phyloP scores from a whole-genome alignment of 2,888 invertebrate species.

The Dryobotodes eremita region DNA sequence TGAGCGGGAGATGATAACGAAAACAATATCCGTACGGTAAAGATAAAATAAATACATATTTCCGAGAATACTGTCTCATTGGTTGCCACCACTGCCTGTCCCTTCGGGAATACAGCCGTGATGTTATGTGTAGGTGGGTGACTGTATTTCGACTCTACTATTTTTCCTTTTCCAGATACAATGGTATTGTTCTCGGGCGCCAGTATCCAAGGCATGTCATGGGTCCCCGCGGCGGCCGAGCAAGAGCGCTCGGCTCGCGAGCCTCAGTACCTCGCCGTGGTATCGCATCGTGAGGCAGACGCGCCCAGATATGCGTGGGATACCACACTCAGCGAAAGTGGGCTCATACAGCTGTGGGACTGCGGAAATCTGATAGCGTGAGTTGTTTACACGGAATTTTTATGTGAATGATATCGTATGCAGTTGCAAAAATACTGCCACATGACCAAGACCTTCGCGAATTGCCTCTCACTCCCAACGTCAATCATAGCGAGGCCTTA shows the following conservation, averaged over 20 bases:
- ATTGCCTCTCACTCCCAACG: background rate
- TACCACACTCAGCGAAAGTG: slow-evolving; percentile 82
- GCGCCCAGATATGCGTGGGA: slow-evolving; percentile 83
- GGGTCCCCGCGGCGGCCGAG: slow-evolving; percentile 81
- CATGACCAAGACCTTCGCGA: background rate
- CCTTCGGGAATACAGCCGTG: background rate
- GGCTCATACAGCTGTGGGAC: slow-evolving; percentile 94
- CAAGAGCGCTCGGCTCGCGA: slow-evolving; percentile 53
- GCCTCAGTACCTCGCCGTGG: slow-evolving; percentile 91
- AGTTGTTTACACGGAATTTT: slow-evolving; percentile 50
- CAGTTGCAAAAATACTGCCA: background rate
- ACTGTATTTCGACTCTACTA: background rate
- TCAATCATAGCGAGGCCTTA: background rate
- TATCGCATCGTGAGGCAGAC: slow-evolving; percentile 88
- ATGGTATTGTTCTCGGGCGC: slow-evolving; percentile 89
- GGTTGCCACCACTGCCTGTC: background rate
- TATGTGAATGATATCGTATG: background rate
- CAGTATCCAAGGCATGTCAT: slow-evolving; percentile 90
- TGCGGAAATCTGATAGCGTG: slow-evolving; percentile 86
- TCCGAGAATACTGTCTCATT: background rate
- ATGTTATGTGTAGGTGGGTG: background rate
- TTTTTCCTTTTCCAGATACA: slow-evolving; percentile 29
- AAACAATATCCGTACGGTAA: background rate
- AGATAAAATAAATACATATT: background rate
- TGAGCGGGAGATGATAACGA: background rate